Evolutionary conservation across 2,888 invertebrate species (phyloP), one percentile per base, ranked within the genome.

Genomic region (Drosophila silvestris): DNA sequence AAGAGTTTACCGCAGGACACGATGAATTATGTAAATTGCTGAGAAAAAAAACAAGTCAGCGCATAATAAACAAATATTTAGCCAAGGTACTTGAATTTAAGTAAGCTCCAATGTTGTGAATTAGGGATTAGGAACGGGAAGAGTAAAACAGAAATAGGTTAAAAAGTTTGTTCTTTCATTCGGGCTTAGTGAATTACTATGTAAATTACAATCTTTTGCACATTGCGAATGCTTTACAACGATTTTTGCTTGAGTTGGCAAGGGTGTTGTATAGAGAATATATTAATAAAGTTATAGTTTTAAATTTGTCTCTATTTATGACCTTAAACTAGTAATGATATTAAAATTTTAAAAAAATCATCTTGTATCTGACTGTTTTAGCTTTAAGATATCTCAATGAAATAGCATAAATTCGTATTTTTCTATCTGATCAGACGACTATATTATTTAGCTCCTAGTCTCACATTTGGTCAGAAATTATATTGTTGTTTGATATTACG

Each of bases 1-100:
- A 61, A 41, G 61, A 54, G 44, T 64, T 74, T 62, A 57, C 75
- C 30, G 39, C 39, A 61, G 69, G 44, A 39, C 39, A 69, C 32
- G 39, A 58, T 35, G 19, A 56, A 56, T 65, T 70, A 65, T 74
- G 69, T 64, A 73, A 73, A 74, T 63, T 41, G 19, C 19, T 28
- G 33, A 26, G 51, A 35, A 41, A 37, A 47, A 41, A 73, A 14
- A 52, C 22, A 52, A 4, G 41, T 56, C 22, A 22, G 5, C 44
- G 22, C 44, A 44, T 44, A 44, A 26, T 9, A 60, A 30, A 47
- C 60, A 70, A 60, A 71, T 39, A 33, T 60, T 59, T 71, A 22
- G 2, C 7, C 22, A 39, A 54, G 47, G 39, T 60, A 44, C 47
- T 60, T 70, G 44, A 70, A 53, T 22, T 47, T 33, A 16, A 54